Conservation (phyloP, 1,140 invertebrate species). For the Himalopsyche phryganea region DNA sequence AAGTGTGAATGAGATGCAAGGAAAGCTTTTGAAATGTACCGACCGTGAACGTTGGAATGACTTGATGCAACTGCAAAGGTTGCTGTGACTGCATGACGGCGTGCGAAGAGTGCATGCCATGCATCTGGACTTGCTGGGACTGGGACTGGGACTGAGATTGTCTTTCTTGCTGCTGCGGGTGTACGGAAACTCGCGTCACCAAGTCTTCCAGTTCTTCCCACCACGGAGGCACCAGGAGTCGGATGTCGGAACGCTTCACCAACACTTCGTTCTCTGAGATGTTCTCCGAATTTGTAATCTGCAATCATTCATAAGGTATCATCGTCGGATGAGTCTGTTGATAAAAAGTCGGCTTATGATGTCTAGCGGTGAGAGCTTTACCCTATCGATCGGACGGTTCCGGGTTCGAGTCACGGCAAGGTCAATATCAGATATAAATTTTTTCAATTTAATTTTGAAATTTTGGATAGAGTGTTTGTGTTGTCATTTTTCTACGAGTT, state of each 20-base stretch:
- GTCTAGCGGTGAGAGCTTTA: too few species aligned
- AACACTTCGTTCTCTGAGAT: constrained; percentile 49
- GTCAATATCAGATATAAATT: too few species aligned
- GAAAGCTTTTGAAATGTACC: too few species aligned
- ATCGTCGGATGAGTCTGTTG: too few species aligned
- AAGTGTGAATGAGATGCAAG: too few species aligned
- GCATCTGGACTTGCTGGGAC: not conserved
- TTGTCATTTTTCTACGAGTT: too few species aligned
- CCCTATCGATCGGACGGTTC: too few species aligned
- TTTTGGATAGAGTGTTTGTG: too few species aligned
- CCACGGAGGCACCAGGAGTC: constrained; percentile 91
- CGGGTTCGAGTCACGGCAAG: too few species aligned
- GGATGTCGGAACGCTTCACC: constrained; percentile 81
- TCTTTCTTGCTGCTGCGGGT: not conserved
- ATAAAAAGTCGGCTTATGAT: too few species aligned
- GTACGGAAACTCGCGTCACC: constrained; percentile 33
- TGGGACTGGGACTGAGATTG: not conserved
- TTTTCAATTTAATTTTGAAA: too few species aligned
- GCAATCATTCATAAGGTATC: too few species aligned
- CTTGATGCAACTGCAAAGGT: constrained; percentile 34
- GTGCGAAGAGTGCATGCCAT: not conserved
- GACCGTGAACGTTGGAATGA: constrained; percentile 36
- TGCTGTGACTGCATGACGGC: constrained; percentile 10
- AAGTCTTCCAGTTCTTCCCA: constrained; percentile 86
- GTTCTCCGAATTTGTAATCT: not conserved